Base-by-base conservation (phyloP, 2,113 vertebrate species). In the Nannospalax galili region DNA sequence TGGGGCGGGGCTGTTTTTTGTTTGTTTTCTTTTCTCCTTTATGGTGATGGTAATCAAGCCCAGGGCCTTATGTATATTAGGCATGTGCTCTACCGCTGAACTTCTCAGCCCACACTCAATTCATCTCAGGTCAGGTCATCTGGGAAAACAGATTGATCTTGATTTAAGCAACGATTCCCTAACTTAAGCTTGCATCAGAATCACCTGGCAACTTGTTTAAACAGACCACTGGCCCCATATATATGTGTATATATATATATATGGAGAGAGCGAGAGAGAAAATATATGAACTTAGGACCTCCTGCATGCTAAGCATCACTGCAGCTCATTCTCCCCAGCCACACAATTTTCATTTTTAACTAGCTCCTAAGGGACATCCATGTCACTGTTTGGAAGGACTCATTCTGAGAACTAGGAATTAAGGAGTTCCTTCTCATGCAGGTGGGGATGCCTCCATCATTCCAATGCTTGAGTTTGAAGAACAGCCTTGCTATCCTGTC, bases 381-480 rank as follows among this genome's bases (percentile, higher is more conserved):
- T 70, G 5, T 79, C 37, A 28, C 69, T 84, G 24, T 24, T 60
- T 42, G 2, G 16, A 42, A 24, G n/a, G 4, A 67, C 78, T 67
- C 52, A 10, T 65, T 82, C 22, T 94, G 79, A 92, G 84, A 92
- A 88, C 64, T 30, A 17, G 40, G 69, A 60, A 9, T 73, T 91
- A 80, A 94, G 24, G 22, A 2, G 5, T 88, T 35, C 56, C 94
- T 95, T 72, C n/a, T 96, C 94, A 10, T 88, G 42, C 95, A 99
- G 99, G 99, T 98, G 99, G 99, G 7, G 99, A 99, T 77, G 99
- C 99, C 32, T 99, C 99, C 92, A 99, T 99, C 96, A 98, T 99
- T 94, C 99, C 99, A 15, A 98, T 99, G 98, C 95, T 77, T 6
- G 97, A 98, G 80, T 88, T 77, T 88, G 98, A 98, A 94, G 97